Percentiles rank a stretch among this genome's conserved stretches.
These are phyloP conservation scores for Apotomis capreana DNA, from an alignment of 2,888 invertebrate species.

Conservation along the genomic window DNA sequence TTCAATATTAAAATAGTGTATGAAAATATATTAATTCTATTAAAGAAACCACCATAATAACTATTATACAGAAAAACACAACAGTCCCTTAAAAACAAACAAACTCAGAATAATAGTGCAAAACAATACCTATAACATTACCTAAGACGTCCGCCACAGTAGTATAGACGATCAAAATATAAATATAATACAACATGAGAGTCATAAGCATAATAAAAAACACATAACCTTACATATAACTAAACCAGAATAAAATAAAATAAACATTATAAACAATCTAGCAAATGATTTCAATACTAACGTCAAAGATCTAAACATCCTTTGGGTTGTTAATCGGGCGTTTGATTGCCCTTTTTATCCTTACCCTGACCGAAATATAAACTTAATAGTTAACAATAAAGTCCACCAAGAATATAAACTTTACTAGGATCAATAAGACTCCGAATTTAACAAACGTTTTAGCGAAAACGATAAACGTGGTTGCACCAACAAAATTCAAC, in stretches of 20 bases:
- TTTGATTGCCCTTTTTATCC: not conserved
- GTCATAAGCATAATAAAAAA: not conserved
- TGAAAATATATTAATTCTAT: slow-evolving; percentile 34
- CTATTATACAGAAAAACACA: slow-evolving; percentile 26
- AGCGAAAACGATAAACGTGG: not conserved
- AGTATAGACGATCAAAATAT: not conserved
- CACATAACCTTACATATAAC: slow-evolving; percentile 7
- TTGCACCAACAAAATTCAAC: not conserved
- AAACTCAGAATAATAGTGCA: slow-evolving; percentile 18
- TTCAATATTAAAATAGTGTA: slow-evolving; percentile 7
- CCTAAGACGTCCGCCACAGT: not conserved
- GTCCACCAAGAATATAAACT: not conserved
- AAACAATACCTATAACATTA: slow-evolving; percentile 12
- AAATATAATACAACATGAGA: not conserved
- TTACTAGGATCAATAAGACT: not conserved
- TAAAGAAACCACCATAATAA: slow-evolving; percentile 22
- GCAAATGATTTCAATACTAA: not conserved
- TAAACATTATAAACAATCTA: not conserved
- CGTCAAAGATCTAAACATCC: not conserved
- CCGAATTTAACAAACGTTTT: not conserved
- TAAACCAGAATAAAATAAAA: not conserved
- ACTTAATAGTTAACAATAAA: not conserved
- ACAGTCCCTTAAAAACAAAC: slow-evolving; percentile 24
- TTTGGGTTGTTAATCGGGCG: not conserved
- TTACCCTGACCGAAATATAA: not conserved